A percentile compares a stretch with the other conserved stretches of the same genome.
These are phyloP conservation scores for Strigamia transsilvanica DNA, from an alignment of 2,888 invertebrate species.

Conservation along the genomic window DNA sequence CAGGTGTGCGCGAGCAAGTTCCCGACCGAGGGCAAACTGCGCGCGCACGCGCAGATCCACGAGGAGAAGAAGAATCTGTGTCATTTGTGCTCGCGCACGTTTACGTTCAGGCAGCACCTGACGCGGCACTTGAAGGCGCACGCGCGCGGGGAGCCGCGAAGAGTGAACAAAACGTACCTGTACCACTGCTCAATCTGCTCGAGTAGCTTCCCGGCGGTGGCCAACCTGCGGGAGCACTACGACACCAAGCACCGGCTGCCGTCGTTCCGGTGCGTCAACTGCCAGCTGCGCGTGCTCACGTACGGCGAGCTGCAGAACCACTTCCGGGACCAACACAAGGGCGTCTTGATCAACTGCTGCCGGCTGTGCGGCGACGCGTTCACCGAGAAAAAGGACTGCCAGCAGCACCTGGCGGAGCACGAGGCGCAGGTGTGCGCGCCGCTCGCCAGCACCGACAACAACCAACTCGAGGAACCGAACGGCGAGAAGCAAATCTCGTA, in stretches of 20 bases:
- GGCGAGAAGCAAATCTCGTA: neutral
- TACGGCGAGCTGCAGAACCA: conserved; percentile 18
- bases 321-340: conserved; percentile 19
- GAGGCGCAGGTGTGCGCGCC: conserved; percentile 20
- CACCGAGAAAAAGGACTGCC: conserved; percentile 28
- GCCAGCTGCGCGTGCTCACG: neutral
- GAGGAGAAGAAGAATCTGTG: conserved; percentile 18
- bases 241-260: conserved; percentile 31
- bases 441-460: neutral
- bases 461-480: neutral
- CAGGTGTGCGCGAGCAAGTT: conserved; percentile 16
- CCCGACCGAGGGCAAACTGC: conserved; percentile 7
- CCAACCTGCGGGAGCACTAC: conserved; percentile 28
- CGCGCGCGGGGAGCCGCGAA: neutral
- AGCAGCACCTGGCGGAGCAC: neutral
- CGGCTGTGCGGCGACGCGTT: conserved; percentile 49
- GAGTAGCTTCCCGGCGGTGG: neutral
- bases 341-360: conserved; percentile 28
- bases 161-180: conserved; percentile 3
- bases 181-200: conserved; percentile 28
- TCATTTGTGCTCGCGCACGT: conserved; percentile 5
- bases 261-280: neutral
- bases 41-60: conserved; percentile 22
- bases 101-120: neutral
- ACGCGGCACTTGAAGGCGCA: conserved; percentile 21